Base-by-base conservation (phyloP, 2,888 invertebrate genomes). In the Drosophila ezoana region DNA sequence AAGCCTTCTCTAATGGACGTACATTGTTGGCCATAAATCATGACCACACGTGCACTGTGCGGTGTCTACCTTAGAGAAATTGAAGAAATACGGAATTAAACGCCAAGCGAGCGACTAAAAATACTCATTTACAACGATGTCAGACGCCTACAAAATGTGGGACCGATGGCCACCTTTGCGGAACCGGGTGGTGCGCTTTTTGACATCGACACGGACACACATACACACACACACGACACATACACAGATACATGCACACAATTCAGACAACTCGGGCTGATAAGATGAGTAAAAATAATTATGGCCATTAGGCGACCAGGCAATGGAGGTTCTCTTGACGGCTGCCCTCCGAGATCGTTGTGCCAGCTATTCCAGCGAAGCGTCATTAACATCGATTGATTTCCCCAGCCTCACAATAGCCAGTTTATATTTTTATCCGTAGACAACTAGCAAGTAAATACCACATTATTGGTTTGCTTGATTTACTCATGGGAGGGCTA, bases 201-300 rank as follows among this genome's bases (percentile, higher is more conserved):
- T 68, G 81, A 70, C 79, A 76, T 53, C 70, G 49, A 61, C 56
- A 65, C 32, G 57, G 45, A 61, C 45, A 61, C 49, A 43, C 60
- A 41, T 37, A 56, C 23, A 56, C 44, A 20, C 10, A 45, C 23
- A 38, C 38, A 38, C 2, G n/a, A 44, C 28, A 49, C 18, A 18
- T 18, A 18, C 45, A 16, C 38, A 52, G 47, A 47, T 33, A 38
- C 13, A 48, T 20, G 47, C 28, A 49, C 18, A 47, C 14, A 69
- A 65, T 76, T 81, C 71, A 71, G 77, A 79, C 77, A 85, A 77
- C 53, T 69, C 71, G 45, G 61, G 64, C 59, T 78, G 86, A 87
- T 87, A 87, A 85, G 79, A 76, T 74, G 83, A 86, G 72, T 76
- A 69, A 79, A 87, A 87, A 87, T 87, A 87, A 87, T 87, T 87